A percentile compares a stretch with the other conserved stretches of the same genome.
phyloP scores from a whole-genome alignment of 30 jellyfish, hydroid and myxozoan species.

The Hydractinia symbiolongicarpus region DNA sequence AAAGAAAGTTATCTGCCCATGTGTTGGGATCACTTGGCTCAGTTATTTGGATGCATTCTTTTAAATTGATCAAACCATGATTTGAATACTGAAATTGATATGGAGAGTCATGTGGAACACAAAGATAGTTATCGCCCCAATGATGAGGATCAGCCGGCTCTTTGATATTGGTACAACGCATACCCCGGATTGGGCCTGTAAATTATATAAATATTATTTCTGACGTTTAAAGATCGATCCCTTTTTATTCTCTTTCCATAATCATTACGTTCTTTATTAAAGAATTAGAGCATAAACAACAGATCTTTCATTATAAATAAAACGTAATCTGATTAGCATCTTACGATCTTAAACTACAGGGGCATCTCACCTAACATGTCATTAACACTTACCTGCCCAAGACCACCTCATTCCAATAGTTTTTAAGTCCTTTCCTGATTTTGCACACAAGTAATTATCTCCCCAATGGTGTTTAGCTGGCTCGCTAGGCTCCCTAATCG shows the following conservation, averaged over 20 bases:
- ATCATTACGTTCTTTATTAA: no score
- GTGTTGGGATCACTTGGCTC: slow-evolving; percentile 12
- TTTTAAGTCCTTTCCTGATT: background rate
- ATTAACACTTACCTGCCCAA: background rate
- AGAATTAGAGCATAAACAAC: no score
- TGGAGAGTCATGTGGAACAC: slow-evolving; percentile 24
- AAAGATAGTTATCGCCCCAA: slow-evolving; percentile 19
- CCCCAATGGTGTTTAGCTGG: slow-evolving; percentile 1
- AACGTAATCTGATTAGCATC: no score
- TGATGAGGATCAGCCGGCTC: slow-evolving; percentile 15
- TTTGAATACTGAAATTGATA: slow-evolving; percentile 10
- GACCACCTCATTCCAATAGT: background rate
- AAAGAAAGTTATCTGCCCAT: background rate
- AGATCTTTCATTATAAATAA: no score
- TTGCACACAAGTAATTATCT: slow-evolving; percentile 15
- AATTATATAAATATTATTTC: background rate
- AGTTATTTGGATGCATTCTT: background rate
- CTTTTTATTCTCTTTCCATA: no score
- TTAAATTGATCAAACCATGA: background rate
- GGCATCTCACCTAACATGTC: background rate
- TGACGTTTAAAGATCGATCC: no score
- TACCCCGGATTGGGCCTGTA: background rate
- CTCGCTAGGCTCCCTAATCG: background rate
- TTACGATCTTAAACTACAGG: no score
- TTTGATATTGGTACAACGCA: slow-evolving; percentile 13